A percentile compares a stretch with the other conserved stretches of the same genome.
phyloP scores from a whole-genome alignment of 2,113 vertebrate genomes.

The Cyphomyrus plagiostoma region DNA sequence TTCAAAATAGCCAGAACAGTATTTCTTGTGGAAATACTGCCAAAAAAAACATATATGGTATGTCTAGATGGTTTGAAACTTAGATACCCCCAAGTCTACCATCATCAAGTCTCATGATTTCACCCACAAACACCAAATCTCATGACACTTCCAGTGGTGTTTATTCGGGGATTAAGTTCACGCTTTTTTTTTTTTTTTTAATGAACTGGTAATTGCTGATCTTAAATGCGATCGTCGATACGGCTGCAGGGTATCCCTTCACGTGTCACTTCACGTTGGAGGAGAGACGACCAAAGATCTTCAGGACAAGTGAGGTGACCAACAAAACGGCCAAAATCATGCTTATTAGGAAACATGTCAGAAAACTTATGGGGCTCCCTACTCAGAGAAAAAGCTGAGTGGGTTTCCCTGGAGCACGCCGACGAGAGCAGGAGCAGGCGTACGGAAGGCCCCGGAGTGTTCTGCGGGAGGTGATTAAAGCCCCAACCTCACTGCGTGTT shows the following conservation, averaged over 20 bases:
- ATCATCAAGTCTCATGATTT: not conserved
- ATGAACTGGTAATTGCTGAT: not conserved
- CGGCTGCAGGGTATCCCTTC: too few species aligned
- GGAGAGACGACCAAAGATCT: not conserved
- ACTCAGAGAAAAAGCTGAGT: not conserved
- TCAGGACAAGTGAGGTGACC: not conserved
- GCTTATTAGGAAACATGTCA: not conserved
- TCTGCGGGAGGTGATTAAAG: too few species aligned
- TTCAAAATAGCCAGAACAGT: not conserved
- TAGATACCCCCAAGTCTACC: not conserved
- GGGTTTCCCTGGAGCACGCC: constrained; percentile 49
- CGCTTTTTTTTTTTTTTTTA: not conserved
- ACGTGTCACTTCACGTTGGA: not conserved
- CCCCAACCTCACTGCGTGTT: not conserved
- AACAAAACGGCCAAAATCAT: not conserved
- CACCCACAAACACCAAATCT: too few species aligned
- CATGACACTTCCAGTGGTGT: not conserved
- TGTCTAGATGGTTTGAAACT: not conserved
- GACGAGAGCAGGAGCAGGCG: constrained; percentile 5
- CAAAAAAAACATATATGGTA: not conserved
- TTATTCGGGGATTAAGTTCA: not conserved
- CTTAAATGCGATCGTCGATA: not conserved
- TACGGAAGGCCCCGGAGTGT: constrained; percentile 37
- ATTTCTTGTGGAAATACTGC: not conserved
- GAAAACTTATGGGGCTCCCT: not conserved